Conservation (phyloP, 2,113 vertebrate genomes). For the Tyto alba region DNA sequence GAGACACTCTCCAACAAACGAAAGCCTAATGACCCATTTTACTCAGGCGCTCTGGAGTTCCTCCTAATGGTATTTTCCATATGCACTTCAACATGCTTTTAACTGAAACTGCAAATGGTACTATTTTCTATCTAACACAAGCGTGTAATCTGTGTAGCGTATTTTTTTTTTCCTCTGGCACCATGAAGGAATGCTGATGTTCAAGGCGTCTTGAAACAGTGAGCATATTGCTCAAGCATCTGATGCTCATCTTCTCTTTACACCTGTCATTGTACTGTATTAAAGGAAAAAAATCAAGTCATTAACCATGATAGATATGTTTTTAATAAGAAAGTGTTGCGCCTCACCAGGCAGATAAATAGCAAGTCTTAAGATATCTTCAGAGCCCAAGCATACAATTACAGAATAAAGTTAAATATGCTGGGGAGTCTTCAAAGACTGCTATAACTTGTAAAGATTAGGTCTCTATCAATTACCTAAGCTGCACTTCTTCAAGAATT, state of each 20-base stretch:
- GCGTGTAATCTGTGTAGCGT: constrained; percentile 75
- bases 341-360: constrained; percentile 82
- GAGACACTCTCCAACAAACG: constrained; percentile 91
- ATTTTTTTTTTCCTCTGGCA: constrained; percentile 54
- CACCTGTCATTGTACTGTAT: constrained; percentile 81
- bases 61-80: constrained; percentile 92
- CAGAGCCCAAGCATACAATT: constrained; percentile 67
- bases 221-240: constrained; percentile 79
- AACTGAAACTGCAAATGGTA: constrained; percentile 86
- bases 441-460: constrained; percentile 45
- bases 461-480: constrained; percentile 42
- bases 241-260: constrained; percentile 73
- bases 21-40: constrained; percentile 99
- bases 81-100: constrained; percentile 87
- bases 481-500: constrained; percentile 15
- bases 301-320: constrained; percentile 86
- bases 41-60: constrained; percentile 86
- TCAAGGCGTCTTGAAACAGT: constrained; percentile 66
- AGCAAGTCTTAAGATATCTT: constrained; percentile 74
- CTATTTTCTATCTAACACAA: constrained; percentile 79
- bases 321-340: constrained; percentile 85
- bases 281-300: constrained; percentile 79
- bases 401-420: constrained; percentile 62
- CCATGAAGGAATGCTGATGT: constrained; percentile 70
- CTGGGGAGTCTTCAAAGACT: constrained; percentile 63